Percentiles rank a stretch among this genome's conserved stretches.
These are phyloP conservation scores for Chrysochloris asiatica DNA, from an alignment of 2,113 vertebrate species.

Conservation along the genomic window DNA sequence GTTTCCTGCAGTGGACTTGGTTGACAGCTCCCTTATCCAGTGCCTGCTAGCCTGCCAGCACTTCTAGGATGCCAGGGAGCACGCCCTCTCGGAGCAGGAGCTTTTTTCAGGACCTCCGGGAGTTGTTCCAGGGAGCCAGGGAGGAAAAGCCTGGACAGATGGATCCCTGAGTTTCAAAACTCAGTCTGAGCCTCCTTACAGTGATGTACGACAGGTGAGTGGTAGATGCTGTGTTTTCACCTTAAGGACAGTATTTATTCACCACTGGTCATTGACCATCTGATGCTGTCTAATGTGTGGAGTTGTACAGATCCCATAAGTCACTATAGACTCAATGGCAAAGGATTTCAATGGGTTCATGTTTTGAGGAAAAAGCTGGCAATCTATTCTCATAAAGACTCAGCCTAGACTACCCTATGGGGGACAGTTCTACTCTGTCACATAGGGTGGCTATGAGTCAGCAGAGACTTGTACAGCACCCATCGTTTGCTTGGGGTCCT, in stretches of 20 bases:
- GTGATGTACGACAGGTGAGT: conserved; percentile 88
- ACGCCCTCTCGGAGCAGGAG: conserved; percentile 25
- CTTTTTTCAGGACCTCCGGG: conserved; percentile 80
- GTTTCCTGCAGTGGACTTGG: conserved; percentile 84
- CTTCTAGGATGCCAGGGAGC: neutral
- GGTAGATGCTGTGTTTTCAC: fast-evolving
- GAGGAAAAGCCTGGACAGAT: conserved; percentile 79
- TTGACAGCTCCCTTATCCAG: conserved; percentile 81
- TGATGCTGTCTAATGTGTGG: neutral
- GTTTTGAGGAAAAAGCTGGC: neutral
- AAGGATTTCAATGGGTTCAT: too few relatives aligned
- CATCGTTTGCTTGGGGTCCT: neutral
- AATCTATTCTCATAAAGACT: neutral
- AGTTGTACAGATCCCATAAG: too few relatives aligned
- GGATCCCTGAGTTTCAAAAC: conserved; percentile 70
- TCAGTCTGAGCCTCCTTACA: conserved; percentile 82
- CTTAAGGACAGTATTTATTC: neutral
- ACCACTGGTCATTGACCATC: neutral
- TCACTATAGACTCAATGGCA: too few relatives aligned
- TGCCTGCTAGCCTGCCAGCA: conserved; percentile 67
- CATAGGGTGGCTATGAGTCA: neutral
- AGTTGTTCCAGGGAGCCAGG: conserved; percentile 83
- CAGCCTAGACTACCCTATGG: neutral
- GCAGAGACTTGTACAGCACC: neutral
- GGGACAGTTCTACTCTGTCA: neutral